A percentile compares a stretch with the other conserved stretches of the same genome.
Conservation (phyloP, 1,140 invertebrate genomes). For the Heliconius hermathena region DNA sequence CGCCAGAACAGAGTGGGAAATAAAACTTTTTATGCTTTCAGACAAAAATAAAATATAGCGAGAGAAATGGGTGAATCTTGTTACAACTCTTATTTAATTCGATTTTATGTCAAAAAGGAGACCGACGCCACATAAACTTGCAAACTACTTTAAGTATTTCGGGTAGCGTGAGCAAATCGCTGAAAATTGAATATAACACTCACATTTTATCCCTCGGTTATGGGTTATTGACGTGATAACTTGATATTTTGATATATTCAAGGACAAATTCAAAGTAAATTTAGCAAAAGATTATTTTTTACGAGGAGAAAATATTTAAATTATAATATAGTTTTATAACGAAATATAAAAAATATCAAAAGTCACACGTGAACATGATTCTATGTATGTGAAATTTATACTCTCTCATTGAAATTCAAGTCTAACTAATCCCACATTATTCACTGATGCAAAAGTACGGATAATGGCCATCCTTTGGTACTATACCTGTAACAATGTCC, state of each 20-base stretch:
- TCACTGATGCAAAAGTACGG: background rate
- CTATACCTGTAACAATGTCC: no score
- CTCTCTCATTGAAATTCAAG: background rate
- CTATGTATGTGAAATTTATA: no score
- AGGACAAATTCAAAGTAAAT: background rate
- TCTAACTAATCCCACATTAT: background rate
- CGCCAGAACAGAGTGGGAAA: slow-evolving; percentile 37
- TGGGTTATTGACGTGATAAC: background rate
- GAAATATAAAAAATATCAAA: no score
- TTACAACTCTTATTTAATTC: slow-evolving; percentile 41
- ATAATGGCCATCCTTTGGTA: no score
- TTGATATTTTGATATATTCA: background rate
- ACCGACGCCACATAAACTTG: slow-evolving; percentile 30
- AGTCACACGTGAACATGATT: no score
- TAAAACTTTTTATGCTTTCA: slow-evolving; percentile 43
- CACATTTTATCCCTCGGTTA: slow-evolving; percentile 7
- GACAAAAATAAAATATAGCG: slow-evolving; percentile 40
- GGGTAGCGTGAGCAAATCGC: slow-evolving; percentile 5
- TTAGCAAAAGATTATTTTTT: background rate
- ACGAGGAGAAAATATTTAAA: no score
- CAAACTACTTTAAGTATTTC: slow-evolving; percentile 27
- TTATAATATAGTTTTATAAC: no score
- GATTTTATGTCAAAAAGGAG: slow-evolving; percentile 36
- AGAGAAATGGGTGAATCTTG: slow-evolving; percentile 37
- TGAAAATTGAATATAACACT: slow-evolving; percentile 13